Evolutionary conservation across 2,888 invertebrate genomes (phyloP), one percentile per base, ranked within the genome.

Genomic region (Ochropleura leucogaster): DNA sequence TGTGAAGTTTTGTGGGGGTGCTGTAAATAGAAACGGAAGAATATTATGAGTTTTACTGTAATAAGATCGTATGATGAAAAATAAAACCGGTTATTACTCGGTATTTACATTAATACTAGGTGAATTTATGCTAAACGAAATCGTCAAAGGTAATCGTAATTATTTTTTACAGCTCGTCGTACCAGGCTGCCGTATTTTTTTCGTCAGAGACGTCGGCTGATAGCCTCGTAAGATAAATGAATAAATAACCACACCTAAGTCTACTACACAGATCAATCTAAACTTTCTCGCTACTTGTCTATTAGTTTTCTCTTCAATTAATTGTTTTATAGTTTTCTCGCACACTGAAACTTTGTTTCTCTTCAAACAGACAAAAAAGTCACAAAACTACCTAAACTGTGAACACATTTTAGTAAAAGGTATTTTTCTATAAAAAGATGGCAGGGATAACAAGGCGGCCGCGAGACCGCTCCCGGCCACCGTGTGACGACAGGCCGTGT

Each of bases 231-330:
- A 30, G 14, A 20, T 20, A n/a, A 12, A 51, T 20, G 7, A 51
- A 59, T 76, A 55, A 76, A 49, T 68, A 55, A 55, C 51, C 30
- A 44, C 20, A 44, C 20, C 18, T 63, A 6, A 55, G 20, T 63
- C 57, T 49, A 46, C 49, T 20, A 55, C 47, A 51, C 1, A 77
- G 44, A 63, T 68, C 62, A 30, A 63, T 76, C 68, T 44, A 44
- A 76, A 68, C 44, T 76, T 76, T 77, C 53, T 12, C n/a, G 12
- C 10, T 44, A 18, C 62, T 76, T 47, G 6, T 47, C 62, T 49
- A 44, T 68, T 55, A 77, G 55, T 77, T 77, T 44, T n/a, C 49
- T 14, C 46, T 51, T 40, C 18, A 74, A 75, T 20, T 75, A 74
- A 74, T 66, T 74, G 59, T 59, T 66, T 74, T 46, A 47, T 40